Base-by-base conservation (phyloP, 2,888 invertebrate species). In the Asteroscopus sphinx region DNA sequence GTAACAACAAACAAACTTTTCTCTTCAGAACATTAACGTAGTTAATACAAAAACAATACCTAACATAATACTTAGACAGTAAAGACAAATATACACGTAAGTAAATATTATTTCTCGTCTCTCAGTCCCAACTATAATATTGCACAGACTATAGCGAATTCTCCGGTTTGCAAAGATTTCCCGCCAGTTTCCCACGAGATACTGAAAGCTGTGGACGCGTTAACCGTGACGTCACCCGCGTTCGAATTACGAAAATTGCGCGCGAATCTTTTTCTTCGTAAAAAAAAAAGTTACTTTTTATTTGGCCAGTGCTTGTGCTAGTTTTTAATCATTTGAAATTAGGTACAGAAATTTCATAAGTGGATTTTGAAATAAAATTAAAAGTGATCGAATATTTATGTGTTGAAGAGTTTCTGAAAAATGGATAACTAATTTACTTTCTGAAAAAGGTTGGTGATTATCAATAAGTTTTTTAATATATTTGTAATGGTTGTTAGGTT, bases 111-210 rank as follows among this genome's bases (percentile, higher is more conserved):
- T 12, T 26, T 25, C 12, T 12, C 7, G 1, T 6, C 3, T 17
- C 6, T 28, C 11, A 3, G 11, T 13, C 16, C n/a, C n/a, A n/a
- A n/a, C n/a, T n/a, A n/a, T 21, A 9, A 2, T 12, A 17, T 7
- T 40, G 16, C 21, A 44, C 26, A 57, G 45, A 36, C 44, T 46
- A 41, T 39, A 39, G 35, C 33, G 4, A 42, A 55, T 61, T 63
- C 71, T 63, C 63, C 42, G 54, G 35, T 59, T 63, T 68, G 58
- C 45, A 36, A 65, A 76, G 74, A 68, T 81, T 81, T 82, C 84
- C 81, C 84, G 83, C 84, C 83, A 83, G 83, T 83, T 82, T 83
- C 77, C 73, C 73, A 52, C 73, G 72, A 76, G 83, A 80, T 72
- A 71, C 73, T 71, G 79, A 61, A 69, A 70, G 80, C 62, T 76